These are phyloP conservation scores for Semicossyphus pulcher DNA, from an alignment of 2,113 vertebrate genomes.

Conservation along the genomic window DNA sequence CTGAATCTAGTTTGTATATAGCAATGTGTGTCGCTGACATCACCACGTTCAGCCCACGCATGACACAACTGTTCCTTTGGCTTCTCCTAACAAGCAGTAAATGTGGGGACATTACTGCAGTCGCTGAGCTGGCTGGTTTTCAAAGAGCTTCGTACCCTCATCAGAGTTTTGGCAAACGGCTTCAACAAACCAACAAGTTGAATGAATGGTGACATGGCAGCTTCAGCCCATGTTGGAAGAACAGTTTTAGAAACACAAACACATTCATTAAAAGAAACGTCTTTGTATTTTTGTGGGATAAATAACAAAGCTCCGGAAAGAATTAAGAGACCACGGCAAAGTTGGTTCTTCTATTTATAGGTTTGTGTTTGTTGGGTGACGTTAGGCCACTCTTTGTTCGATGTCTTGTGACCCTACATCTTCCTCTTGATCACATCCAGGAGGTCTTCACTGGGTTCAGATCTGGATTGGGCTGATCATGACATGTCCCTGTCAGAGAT, in stretches of 20 bases:
- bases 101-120: conserved; percentile 54
- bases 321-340: too few relatives aligned
- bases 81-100: conserved; percentile 39
- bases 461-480: too few relatives aligned
- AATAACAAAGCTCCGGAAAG: too few relatives aligned
- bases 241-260: conserved; percentile 5
- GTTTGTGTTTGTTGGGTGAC: too few relatives aligned
- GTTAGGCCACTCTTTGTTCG: too few relatives aligned
- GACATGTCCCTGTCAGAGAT: too few relatives aligned
- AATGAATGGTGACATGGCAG: conserved; percentile 36
- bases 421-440: too few relatives aligned
- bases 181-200: background rate
- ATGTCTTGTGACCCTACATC: too few relatives aligned
- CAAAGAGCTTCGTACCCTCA: conserved; percentile 26
- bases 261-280: background rate
- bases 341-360: too few relatives aligned
- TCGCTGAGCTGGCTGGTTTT: conserved; percentile 50
- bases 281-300: background rate
- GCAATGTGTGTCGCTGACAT: conserved; percentile 23
- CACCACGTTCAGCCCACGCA: conserved; percentile 36
- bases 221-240: conserved; percentile 15
- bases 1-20: conserved; percentile 35
- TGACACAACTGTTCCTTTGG: conserved; percentile 64
- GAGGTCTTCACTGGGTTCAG: too few relatives aligned
- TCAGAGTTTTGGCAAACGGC: conserved; percentile 16